A percentile compares a stretch with the other conserved stretches of the same genome.
Evolutionary conservation across 2,888 invertebrate genomes (phyloP).

Genomic region (Ametastegia equiseti): DNA sequence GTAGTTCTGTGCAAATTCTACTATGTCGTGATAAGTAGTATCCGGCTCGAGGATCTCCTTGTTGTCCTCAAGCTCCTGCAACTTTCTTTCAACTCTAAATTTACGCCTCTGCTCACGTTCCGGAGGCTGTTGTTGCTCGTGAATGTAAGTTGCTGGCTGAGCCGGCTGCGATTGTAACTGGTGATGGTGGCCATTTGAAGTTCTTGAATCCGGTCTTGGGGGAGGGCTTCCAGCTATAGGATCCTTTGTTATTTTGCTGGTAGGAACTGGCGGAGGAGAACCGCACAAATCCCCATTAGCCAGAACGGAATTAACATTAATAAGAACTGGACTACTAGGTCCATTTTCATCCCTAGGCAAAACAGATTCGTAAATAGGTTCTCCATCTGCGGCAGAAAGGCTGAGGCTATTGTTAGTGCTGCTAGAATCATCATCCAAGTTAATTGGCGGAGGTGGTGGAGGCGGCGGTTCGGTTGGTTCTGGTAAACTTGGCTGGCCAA

Average conservation of each 20-base stretch:
- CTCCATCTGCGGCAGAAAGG: constrained; percentile 74
- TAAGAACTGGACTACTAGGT: constrained; percentile 64
- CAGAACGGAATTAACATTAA: constrained; percentile 63
- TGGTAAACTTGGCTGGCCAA: constrained; percentile 82
- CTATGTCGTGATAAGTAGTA: constrained; percentile 85
- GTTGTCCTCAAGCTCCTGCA: constrained; percentile 87
- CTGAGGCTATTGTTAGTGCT: constrained; percentile 59
- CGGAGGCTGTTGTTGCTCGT: constrained; percentile 73
- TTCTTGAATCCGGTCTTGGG: constrained; percentile 65
- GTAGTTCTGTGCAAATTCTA: constrained; percentile 95
- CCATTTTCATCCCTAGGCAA: constrained; percentile 82
- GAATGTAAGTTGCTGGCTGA: constrained; percentile 49
- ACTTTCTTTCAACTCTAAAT: constrained; percentile 90
- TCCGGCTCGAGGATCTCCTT: constrained; percentile 77
- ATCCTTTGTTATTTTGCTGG: constrained; percentile 67
- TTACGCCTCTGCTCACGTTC: constrained; percentile 90
- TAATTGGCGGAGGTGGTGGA: constrained; percentile 81
- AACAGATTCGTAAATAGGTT: constrained; percentile 93
- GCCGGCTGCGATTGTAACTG: constrained; percentile 56
- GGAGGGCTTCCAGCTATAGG: constrained; percentile 63
- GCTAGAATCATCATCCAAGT: constrained; percentile 57
- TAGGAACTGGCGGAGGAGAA: constrained; percentile 67
- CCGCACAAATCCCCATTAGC: constrained; percentile 65
- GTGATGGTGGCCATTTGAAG: constrained; percentile 59
- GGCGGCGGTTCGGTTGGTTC: constrained; percentile 88